Conservation (phyloP, 2,888 invertebrate genomes). For the Diaphora mendica region DNA sequence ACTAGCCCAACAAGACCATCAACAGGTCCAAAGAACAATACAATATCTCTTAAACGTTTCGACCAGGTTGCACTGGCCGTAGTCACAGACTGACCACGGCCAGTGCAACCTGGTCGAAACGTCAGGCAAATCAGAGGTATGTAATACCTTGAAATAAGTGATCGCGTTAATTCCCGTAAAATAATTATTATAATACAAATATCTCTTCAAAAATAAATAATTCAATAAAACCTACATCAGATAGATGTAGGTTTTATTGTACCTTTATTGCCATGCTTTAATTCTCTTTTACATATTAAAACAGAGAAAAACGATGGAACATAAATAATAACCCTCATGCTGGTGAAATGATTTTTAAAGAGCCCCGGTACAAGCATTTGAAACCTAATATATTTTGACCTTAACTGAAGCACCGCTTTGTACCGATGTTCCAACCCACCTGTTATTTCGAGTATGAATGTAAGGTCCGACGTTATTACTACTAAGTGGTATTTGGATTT, state of each 20-base stretch:
- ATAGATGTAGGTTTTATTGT: no score
- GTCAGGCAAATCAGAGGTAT: no score
- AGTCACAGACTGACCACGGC: no score
- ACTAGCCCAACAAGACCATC: no score
- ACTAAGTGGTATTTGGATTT: conserved; percentile 5
- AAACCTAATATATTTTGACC: conserved; percentile 46
- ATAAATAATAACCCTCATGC: conserved; percentile 35
- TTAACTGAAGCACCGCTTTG: conserved; percentile 31
- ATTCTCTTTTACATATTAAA: conserved; percentile 32
- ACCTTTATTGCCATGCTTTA: conserved; percentile 22
- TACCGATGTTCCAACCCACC: conserved; percentile 6
- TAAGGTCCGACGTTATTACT: conserved; percentile 9
- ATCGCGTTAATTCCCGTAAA: no score
- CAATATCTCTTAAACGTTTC: no score
- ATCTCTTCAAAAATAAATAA: background rate
- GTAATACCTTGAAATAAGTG: no score
- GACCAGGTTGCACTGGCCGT: no score
- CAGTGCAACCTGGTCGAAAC: no score
- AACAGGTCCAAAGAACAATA: no score
- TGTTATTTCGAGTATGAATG: conserved; percentile 16
- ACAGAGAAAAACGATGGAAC: conserved; percentile 33
- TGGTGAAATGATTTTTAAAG: conserved; percentile 43
- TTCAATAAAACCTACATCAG: conserved; percentile 10
- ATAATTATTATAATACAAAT: no score
- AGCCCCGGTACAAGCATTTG: conserved; percentile 22